These are phyloP conservation scores for Leiothrix lutea DNA, from an alignment of 2,113 vertebrate genomes.

Conservation along the genomic window DNA sequence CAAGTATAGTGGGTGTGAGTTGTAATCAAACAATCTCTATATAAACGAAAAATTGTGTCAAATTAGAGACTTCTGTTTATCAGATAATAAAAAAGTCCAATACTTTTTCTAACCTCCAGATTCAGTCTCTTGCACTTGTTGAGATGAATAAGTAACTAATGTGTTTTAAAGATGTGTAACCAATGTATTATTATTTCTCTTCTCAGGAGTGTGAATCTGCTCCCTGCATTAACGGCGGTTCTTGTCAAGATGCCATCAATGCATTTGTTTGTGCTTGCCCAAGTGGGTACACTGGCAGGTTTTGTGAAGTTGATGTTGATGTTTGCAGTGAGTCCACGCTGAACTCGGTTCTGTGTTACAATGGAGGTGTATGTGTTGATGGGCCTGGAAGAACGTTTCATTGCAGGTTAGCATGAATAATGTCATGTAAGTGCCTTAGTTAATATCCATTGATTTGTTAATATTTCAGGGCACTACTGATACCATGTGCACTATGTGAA, in stretches of 20 bases:
- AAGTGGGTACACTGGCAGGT: constrained; percentile 73
- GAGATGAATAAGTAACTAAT: background rate
- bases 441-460: background rate
- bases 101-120: background rate
- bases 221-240: constrained; percentile 77
- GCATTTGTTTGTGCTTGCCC: constrained; percentile 77
- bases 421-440: background rate
- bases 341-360: constrained; percentile 12
- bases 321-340: background rate
- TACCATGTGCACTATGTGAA: background rate
- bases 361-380: constrained; percentile 35
- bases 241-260: constrained; percentile 75
- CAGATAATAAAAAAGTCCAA: background rate
- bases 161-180: background rate
- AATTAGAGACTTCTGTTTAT: background rate
- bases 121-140: background rate
- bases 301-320: constrained; percentile 77
- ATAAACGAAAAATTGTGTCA: background rate
- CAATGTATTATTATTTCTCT: background rate
- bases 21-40: background rate
- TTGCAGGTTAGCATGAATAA: constrained; percentile 63
- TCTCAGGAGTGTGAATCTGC: constrained; percentile 75
- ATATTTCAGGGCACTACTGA: background rate
- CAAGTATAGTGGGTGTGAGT: background rate
- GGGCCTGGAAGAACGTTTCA: constrained; percentile 29